phyloP scores from a whole-genome alignment of 2,113 vertebrate genomes.

The Riparia riparia region DNA sequence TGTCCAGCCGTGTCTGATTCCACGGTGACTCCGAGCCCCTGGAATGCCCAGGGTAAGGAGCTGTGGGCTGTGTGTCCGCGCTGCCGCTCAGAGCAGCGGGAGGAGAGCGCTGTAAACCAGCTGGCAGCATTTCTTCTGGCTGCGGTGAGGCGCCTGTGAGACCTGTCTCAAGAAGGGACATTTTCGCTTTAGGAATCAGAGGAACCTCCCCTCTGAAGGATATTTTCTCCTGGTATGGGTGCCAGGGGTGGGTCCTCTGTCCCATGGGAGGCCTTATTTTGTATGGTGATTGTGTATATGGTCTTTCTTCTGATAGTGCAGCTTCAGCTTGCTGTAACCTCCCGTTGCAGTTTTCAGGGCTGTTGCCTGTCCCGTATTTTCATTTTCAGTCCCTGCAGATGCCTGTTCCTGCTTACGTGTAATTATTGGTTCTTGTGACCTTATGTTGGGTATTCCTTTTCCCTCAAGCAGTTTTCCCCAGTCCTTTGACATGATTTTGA shows the following conservation, averaged over 20 bases:
- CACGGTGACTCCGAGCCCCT: accelerated
- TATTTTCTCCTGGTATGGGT: not conserved
- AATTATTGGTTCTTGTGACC: not conserved
- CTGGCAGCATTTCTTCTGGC: not conserved
- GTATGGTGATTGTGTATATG: accelerated
- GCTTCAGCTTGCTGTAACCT: not conserved
- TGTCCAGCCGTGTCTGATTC: not conserved
- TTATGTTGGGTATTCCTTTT: not conserved
- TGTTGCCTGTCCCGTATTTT: not conserved
- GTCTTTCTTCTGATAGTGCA: not conserved
- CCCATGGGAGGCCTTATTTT: not conserved
- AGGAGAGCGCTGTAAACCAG: not conserved
- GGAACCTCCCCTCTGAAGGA: not conserved
- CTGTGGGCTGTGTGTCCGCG: accelerated
- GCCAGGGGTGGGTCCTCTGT: not conserved
- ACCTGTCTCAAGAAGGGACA: not conserved
- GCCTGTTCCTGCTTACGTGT: not conserved
- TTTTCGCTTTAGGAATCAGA: not conserved
- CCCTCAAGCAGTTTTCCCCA: not conserved
- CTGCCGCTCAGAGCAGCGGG: not conserved
- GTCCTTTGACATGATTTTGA: not conserved
- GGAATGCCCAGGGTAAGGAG: too few relatives aligned
- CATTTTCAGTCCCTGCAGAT: not conserved
- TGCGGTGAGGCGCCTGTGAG: not conserved
- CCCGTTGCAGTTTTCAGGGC: not conserved